phyloP scores from a whole-genome alignment of 2,888 invertebrate genomes.

The Sinohyriopsis cumingii region DNA sequence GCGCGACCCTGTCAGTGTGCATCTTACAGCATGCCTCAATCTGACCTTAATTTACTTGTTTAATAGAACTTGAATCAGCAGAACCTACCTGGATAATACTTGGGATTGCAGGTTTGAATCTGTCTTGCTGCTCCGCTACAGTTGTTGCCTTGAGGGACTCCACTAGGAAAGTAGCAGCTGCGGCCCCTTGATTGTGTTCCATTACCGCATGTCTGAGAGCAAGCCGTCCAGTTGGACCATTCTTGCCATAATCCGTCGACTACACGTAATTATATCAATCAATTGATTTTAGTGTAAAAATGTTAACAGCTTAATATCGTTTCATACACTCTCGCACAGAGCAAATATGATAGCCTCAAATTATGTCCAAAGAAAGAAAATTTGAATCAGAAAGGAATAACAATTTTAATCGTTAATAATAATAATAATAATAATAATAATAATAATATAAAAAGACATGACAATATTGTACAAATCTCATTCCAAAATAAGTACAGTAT shows the following conservation, averaged over 20 bases:
- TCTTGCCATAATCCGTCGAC: slow-evolving; percentile 30
- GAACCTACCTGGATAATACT: slow-evolving; percentile 27
- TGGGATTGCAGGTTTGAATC: slow-evolving; percentile 14
- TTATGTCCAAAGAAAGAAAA: too few species aligned
- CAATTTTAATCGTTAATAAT: too few species aligned
- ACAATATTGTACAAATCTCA: too few species aligned
- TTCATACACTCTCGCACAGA: too few species aligned
- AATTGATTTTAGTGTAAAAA: too few species aligned
- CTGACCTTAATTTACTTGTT: not conserved
- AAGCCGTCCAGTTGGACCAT: slow-evolving; percentile 25
- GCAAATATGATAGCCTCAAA: too few species aligned
- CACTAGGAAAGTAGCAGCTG: slow-evolving; percentile 18
- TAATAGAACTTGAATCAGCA: not conserved
- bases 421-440: too few species aligned
- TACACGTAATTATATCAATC: not conserved
- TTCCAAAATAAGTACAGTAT: too few species aligned
- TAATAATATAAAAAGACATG: too few species aligned
- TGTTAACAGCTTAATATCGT: too few species aligned
- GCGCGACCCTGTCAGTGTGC: not conserved
- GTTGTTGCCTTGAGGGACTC: slow-evolving; percentile 20
- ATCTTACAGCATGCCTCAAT: not conserved
- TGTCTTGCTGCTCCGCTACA: slow-evolving; percentile 23
- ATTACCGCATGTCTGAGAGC: slow-evolving; percentile 24
- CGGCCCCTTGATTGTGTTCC: slow-evolving; percentile 22
- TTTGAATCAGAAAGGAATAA: too few species aligned